Evolutionary conservation across 2,113 vertebrate genomes (phyloP).

Genomic region (Zeus faber): DNA sequence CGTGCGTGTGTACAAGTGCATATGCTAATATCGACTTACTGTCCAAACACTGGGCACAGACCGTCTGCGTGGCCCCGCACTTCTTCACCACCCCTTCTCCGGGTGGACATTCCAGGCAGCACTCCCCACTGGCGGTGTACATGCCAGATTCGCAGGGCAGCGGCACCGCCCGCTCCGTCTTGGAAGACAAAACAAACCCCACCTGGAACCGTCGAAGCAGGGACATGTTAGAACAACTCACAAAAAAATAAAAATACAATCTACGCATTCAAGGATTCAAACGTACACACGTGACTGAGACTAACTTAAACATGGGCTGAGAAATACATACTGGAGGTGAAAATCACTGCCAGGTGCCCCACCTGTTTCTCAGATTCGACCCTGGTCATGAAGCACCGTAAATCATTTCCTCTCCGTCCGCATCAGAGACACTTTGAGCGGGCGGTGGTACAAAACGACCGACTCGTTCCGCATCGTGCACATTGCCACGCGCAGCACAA

Average conservation of each 20-base stretch:
- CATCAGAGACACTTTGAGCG: conserved; percentile 34
- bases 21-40: conserved; percentile 85
- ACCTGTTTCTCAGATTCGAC: conserved; percentile 24
- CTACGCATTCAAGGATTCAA: background rate
- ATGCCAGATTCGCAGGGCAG: conserved; percentile 60
- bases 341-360: conserved; percentile 48
- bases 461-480: conserved; percentile 39
- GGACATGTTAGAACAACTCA: background rate
- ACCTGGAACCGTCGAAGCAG: conserved; percentile 38
- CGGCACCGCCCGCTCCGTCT: conserved; percentile 58
- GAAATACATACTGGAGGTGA: conserved; percentile 32
- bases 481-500: too few relatives aligned
- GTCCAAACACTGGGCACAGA: conserved; percentile 90
- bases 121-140: conserved; percentile 75
- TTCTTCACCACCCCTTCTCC: conserved; percentile 85
- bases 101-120: conserved; percentile 86
- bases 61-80: conserved; percentile 84
- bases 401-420: conserved; percentile 41
- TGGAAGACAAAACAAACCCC: conserved; percentile 54
- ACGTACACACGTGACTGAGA: background rate
- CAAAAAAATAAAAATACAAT: background rate
- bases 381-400: conserved; percentile 37
- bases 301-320: conserved; percentile 7
- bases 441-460: conserved; percentile 24
- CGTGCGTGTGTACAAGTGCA: background rate